Conservation (phyloP, 2,888 invertebrate species). For the Ophonus ardosiacus region DNA sequence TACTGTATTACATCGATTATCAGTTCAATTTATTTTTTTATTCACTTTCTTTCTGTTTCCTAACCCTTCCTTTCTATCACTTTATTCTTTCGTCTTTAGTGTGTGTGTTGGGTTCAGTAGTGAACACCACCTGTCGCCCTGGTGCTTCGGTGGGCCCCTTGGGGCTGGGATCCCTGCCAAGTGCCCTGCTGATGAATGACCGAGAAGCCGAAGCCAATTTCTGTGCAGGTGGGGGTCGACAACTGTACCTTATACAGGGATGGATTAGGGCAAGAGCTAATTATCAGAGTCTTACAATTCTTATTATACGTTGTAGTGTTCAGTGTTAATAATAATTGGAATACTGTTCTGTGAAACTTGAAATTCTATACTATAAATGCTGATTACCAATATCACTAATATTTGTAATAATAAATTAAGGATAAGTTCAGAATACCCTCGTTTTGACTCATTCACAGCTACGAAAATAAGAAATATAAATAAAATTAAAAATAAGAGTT, state of each 20-base stretch:
- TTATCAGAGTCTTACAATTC: background rate
- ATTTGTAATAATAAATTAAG: too few species aligned
- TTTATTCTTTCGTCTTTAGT: background rate
- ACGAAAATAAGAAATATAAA: too few species aligned
- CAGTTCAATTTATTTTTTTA: background rate
- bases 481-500: too few species aligned
- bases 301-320: background rate
- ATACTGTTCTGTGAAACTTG: too few species aligned
- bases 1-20: too few species aligned
- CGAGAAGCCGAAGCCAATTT: slow-evolving; percentile 74
- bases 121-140: slow-evolving; percentile 52
- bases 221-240: slow-evolving; percentile 69
- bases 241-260: background rate
- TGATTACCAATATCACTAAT: too few species aligned
- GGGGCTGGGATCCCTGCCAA: slow-evolving; percentile 62
- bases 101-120: background rate
- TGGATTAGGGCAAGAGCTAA: background rate
- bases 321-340: too few species aligned
- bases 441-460: too few species aligned
- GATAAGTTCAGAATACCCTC: too few species aligned
- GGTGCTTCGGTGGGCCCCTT: background rate
- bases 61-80: background rate
- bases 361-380: too few species aligned
- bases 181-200: slow-evolving; percentile 72
- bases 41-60: background rate